Evolutionary conservation across 1,140 invertebrate species (phyloP), one percentile per base, ranked within the genome.

Genomic region (Tachypleus tridentatus): DNA sequence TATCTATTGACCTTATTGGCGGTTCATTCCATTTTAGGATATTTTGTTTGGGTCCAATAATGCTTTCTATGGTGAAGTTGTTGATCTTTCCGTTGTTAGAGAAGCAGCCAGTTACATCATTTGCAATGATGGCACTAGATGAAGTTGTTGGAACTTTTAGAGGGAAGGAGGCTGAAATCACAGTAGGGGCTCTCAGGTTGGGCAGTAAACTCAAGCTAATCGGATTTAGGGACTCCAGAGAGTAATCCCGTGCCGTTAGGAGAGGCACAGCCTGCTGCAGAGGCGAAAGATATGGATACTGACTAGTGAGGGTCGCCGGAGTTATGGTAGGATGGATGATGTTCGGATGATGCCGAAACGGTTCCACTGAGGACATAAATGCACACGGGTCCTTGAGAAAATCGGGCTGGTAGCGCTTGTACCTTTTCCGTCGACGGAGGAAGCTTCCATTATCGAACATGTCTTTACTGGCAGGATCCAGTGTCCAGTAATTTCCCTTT

Each of bases 391-490:
- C 68, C 50, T 68, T 68, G 29, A 67, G 48, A 8, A 52, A 61
- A 61, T 69, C 63, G 58, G 61, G 65, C 52, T 62, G 61, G 47
- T 61, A 60, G 52, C 93, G 80, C 76, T 97, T 98, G 80, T 95
- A 99, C 48, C 97, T 82, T 78, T 99, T 99, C 62, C 97, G 78
- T 29, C 97, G 82, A 4, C 97, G 77, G 57, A 99, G 79, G 74
- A 99, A 99, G 73, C 91, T 95, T 0, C 97, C 97, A 76, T 99
- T 99, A 75, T 99, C 97, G 73, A 99, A 99, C 97, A 99, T 99
- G 74, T 98, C 93, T 74, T 98, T 93, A 3, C 91, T 91, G 63
- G 92, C 79, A 0, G 97, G 97, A 78, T 99, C 95, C 58, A 99
- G 76, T 1, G 94, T 96, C 97, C 97, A 99, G 77, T 98, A 99